Evolutionary conservation across 2,113 vertebrate genomes (phyloP).

Genomic region (Thermophis baileyi): DNA sequence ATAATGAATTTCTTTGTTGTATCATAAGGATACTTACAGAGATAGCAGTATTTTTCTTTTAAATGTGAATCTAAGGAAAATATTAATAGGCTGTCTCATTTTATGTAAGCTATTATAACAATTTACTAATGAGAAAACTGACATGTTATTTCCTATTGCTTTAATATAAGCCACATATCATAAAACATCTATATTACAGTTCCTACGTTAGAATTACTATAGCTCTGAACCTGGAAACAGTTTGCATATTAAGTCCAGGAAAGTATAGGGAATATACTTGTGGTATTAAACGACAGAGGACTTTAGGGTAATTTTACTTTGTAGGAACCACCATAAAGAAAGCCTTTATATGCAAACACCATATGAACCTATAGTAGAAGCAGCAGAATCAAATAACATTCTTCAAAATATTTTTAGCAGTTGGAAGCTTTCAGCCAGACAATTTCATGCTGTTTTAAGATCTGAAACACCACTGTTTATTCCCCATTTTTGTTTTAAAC

Average conservation of each 20-base stretch:
- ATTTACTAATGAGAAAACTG: slow-evolving; percentile 68
- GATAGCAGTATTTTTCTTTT: slow-evolving; percentile 61
- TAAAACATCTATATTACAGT: slow-evolving; percentile 43
- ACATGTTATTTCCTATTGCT: slow-evolving; percentile 62
- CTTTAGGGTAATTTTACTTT: slow-evolving; percentile 37
- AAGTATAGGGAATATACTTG: slow-evolving; percentile 33
- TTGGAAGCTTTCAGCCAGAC: slow-evolving; percentile 48
- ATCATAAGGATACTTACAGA: slow-evolving; percentile 49
- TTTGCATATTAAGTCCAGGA: slow-evolving; percentile 46
- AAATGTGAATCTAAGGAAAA: slow-evolving; percentile 66
- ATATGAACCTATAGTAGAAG: slow-evolving; percentile 39
- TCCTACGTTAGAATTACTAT: slow-evolving; percentile 20
- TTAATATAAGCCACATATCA: slow-evolving; percentile 66
- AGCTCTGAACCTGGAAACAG: slow-evolving; percentile 22
- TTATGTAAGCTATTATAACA: slow-evolving; percentile 69
- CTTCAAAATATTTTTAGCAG: slow-evolving; percentile 42
- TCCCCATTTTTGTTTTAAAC: slow-evolving; percentile 1
- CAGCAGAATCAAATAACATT: slow-evolving; percentile 29
- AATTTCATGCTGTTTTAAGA: slow-evolving; percentile 46
- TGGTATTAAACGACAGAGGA: neutral
- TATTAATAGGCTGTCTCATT: slow-evolving; percentile 59
- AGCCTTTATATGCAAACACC: slow-evolving; percentile 21
- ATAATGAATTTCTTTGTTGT: slow-evolving; percentile 55
- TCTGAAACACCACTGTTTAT: neutral
- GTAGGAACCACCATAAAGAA: slow-evolving; percentile 11